Percentiles rank a stretch among this genome's conserved stretches.
Evolutionary conservation across 1,140 invertebrate species (phyloP).

Genomic region (Scaptomyza hsui): DNA sequence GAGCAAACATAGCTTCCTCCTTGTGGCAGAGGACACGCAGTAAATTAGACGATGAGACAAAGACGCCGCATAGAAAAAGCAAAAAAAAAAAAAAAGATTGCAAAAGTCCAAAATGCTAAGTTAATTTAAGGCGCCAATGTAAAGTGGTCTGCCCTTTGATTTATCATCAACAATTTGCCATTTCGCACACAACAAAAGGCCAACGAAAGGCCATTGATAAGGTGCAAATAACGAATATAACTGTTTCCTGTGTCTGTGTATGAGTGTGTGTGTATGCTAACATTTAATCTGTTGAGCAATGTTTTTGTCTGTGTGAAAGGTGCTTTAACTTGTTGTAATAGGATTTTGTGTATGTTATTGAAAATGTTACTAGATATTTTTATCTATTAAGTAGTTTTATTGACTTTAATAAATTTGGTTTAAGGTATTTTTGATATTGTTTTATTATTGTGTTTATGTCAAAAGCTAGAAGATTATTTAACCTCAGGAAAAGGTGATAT

Average conservation of each 20-base stretch:
- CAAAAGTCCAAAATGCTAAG: slow-evolving; percentile 45
- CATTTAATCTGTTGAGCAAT: slow-evolving; percentile 10
- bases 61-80: slow-evolving; percentile 5
- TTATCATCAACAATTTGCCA: slow-evolving; percentile 52
- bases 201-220: slow-evolving; percentile 6
- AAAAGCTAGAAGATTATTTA: too few species aligned
- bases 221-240: slow-evolving; percentile 4
- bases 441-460: too few species aligned
- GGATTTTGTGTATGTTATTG: too few species aligned
- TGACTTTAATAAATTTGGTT: too few species aligned
- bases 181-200: slow-evolving; percentile 4
- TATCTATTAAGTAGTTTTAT: too few species aligned
- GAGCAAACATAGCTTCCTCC: slow-evolving; percentile 1
- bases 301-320: slow-evolving; percentile 7
- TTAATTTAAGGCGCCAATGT: slow-evolving; percentile 66
- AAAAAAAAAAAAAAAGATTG: slow-evolving; percentile 30
- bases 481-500: too few species aligned
- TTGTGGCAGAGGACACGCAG: slow-evolving; percentile 30
- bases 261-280: too few species aligned
- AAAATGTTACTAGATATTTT: too few species aligned
- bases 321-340: too few species aligned
- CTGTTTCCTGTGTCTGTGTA: neutral
- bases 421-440: too few species aligned
- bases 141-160: slow-evolving; percentile 55
- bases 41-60: slow-evolving; percentile 59